Evolutionary conservation across 2,888 invertebrate species (phyloP).

Genomic region (Ophion obscuratus): DNA sequence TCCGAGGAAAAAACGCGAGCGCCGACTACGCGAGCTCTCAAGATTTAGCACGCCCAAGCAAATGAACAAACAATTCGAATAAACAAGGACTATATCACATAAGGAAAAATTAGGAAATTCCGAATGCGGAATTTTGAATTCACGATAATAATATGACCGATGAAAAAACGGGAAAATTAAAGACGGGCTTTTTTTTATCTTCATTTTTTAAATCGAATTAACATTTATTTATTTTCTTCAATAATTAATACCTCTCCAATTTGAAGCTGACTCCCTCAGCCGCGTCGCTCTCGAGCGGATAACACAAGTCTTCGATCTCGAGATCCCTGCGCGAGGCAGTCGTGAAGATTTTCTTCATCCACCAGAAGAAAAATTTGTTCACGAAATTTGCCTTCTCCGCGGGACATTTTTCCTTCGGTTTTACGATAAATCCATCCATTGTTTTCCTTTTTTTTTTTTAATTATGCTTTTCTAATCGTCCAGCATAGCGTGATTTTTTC

Average conservation of each 20-base stretch:
- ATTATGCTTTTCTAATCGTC: neutral
- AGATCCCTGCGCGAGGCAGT: slow-evolving; percentile 79
- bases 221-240: neutral
- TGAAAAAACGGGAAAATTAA: too few relatives aligned
- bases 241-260: slow-evolving; percentile 74
- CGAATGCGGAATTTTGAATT: too few relatives aligned
- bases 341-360: slow-evolving; percentile 79
- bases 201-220: neutral
- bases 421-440: slow-evolving; percentile 29
- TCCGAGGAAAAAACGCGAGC: too few relatives aligned
- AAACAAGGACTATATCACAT: too few relatives aligned
- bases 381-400: slow-evolving; percentile 4
- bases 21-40: too few relatives aligned
- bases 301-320: slow-evolving; percentile 79
- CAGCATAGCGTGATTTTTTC: neutral
- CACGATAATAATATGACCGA: too few relatives aligned
- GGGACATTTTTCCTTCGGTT: neutral
- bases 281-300: slow-evolving; percentile 77
- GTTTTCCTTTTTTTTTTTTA: neutral
- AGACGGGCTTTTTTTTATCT: too few relatives aligned
- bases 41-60: too few relatives aligned
- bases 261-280: slow-evolving; percentile 77
- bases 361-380: slow-evolving; percentile 62
- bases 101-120: too few relatives aligned
- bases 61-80: too few relatives aligned